These are phyloP conservation scores for Rhadina sibilatrix DNA, from an alignment of 2,113 vertebrate genomes.

Conservation along the genomic window DNA sequence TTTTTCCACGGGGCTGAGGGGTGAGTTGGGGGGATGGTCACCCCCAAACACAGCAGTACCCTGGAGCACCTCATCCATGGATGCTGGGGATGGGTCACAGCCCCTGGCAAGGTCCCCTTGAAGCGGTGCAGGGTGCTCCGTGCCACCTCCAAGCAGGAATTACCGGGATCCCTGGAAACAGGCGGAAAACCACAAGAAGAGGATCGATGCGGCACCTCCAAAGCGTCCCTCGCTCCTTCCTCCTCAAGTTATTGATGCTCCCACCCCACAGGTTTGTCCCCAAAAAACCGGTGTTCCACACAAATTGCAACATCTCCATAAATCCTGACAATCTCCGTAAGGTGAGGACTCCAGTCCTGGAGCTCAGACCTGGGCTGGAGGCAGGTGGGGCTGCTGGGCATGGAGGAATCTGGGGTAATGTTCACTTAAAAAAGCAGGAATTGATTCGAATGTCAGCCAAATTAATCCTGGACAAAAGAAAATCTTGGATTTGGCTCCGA, in stretches of 20 bases:
- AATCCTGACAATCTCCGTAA: neutral
- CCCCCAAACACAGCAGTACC: neutral
- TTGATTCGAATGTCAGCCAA: neutral
- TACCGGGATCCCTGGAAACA: rapidly evolving
- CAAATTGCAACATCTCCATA: neutral
- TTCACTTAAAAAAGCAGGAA: neutral
- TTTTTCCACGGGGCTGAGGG: rapidly evolving
- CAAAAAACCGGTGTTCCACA: rapidly evolving
- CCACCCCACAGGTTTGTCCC: neutral
- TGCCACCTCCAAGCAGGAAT: neutral
- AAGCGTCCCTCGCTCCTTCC: neutral
- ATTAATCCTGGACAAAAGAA: neutral
- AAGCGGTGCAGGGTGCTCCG: rapidly evolving
- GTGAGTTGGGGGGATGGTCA: rapidly evolving
- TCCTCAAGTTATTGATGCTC: neutral
- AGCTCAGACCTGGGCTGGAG: neutral
- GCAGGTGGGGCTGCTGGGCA: neutral
- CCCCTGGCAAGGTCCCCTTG: neutral
- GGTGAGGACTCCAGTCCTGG: neutral
- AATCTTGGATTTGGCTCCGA: rapidly evolving
- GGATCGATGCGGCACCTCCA: rapidly evolving
- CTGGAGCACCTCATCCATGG: rapidly evolving
- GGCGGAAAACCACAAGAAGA: neutral
- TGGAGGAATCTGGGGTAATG: rapidly evolving
- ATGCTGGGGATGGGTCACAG: rapidly evolving